These are phyloP conservation scores for Salvelinus namaycush DNA, from an alignment of 2,113 vertebrate genomes.

Conservation along the genomic window DNA sequence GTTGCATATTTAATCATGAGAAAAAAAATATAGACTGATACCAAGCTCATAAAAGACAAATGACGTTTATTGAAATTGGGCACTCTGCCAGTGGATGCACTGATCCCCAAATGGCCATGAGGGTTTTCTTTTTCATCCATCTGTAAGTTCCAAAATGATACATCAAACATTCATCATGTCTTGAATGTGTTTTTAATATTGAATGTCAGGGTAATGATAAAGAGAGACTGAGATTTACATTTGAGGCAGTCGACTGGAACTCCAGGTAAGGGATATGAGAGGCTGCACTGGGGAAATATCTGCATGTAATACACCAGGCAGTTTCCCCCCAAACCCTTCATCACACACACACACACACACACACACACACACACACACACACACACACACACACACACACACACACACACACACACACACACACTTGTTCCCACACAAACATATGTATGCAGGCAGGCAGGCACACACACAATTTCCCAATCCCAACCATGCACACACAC, in stretches of 20 bases:
- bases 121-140: not conserved
- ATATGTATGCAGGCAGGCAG: too few relatives aligned
- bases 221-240: conserved; percentile 50
- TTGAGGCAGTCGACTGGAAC: conserved; percentile 43
- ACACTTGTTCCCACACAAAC: too few relatives aligned
- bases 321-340: conserved; percentile 1
- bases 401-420: too few relatives aligned
- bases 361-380: too few relatives aligned
- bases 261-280: conserved; percentile 59
- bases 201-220: conserved; percentile 59
- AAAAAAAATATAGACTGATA: too few relatives aligned
- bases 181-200: conserved; percentile 65
- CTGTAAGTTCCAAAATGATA: conserved; percentile 34
- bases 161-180: conserved; percentile 60
- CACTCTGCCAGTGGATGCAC: not conserved
- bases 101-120: too few relatives aligned
- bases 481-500: too few relatives aligned
- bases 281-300: conserved; percentile 59
- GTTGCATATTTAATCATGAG: too few relatives aligned
- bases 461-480: too few relatives aligned
- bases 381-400: too few relatives aligned
- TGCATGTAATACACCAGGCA: conserved; percentile 28
- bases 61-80: not conserved
- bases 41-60: too few relatives aligned
- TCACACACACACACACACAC: not conserved